Base-by-base conservation (phyloP, 92 coral and sea anemone genomes). In the Zoanthus sansibaricus region DNA sequence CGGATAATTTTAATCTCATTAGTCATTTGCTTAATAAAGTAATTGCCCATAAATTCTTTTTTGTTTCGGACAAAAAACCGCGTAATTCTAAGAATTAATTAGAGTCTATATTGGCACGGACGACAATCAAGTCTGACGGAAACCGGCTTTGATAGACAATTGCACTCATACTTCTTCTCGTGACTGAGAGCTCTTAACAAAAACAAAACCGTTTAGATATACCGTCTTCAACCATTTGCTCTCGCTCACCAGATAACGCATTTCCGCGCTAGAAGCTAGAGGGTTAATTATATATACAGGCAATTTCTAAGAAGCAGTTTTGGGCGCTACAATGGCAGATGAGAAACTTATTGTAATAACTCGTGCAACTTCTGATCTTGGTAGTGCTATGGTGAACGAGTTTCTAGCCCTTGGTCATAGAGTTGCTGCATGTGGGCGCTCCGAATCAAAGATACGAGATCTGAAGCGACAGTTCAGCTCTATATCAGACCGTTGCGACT, bases 351-450 rank as follows among this genome's bases (percentile, higher is more conserved):
- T 76, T 15, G 58, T 76, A 4, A 45, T 86, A 25, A 86, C 83
- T 64, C 49, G 89, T 6, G 82, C 89, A 47, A 86, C 89, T 18
- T 86, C 80, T 7, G 89, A 78, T 47, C 89, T 86, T 15, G 89
- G 89, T 45, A 14, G 46, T 45, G 89, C 83, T 20, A 76, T 86
- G 83, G 89, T 78, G 4, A 52, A 77, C 9, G 89, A 86, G 51
- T 86, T 80, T 25, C 61, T 80, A 10, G 45, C 85, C 52, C 85
- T 80, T 10, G 89, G 89, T 20, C 89, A 87, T 72, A 87, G n/a
- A 87, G 89, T 87, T 16, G 77, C 75, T 54, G 86, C 86, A 18
- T 87, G 89, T 51, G 89, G 84, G 20, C 86, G 89, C 32, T 46
- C 89, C 9, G 84, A 77, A 45, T 54, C 76, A 7, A 87, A 70